Evolutionary conservation across 2,888 invertebrate species (phyloP), one percentile per base, ranked within the genome.

Genomic region (Meghimatium bilineatum): DNA sequence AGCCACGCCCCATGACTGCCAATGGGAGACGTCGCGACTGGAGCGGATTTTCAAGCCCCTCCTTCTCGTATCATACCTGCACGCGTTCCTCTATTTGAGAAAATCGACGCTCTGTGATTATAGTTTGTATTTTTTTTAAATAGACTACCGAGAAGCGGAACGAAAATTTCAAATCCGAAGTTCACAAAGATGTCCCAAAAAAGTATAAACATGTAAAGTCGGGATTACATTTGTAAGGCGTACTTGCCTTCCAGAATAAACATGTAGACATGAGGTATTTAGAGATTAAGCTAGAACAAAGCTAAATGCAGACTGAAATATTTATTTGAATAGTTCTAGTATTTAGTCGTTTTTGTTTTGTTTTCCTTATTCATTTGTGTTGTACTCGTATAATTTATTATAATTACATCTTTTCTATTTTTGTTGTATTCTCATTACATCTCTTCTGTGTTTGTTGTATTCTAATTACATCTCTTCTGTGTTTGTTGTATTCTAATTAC

Each of bases 1-100:
- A 74, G 67, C 76, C 71, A 76, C 71, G 78, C 77, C 83, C 77
- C 14, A 20, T 34, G 56, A 36, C 77, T 60, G 83, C 78, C 83
- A 56, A 77, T 56, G 49, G 56, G 71, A 60, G 56, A 77, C 56
- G 60, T 77, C 77, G 76, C 77, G 76, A 56, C n/a, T 32, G 69
- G 36, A 52, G 32, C 2, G 56, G 69, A 69, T 60, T n/a, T 34
- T 14, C 8, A 56, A 60, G 71, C 83, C 44, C 83, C 83, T 77
- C 83, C 83, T 34, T 23, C 80, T 26, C n/a, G 36, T 34, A 67
- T 29, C 75, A 76, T 76, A 67, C 76, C 69, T n/a, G 67, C 76
- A 75, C 67, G 75, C 82, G 72, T 52, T 52, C n/a, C 49, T 38
- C 26, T 66, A 44, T 67, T 38, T 49, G 26, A n/a, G 44, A 75